Evolutionary conservation across 2,113 vertebrate species (phyloP), one percentile per base, ranked within the genome.

Genomic region (Centropus bengalensis): DNA sequence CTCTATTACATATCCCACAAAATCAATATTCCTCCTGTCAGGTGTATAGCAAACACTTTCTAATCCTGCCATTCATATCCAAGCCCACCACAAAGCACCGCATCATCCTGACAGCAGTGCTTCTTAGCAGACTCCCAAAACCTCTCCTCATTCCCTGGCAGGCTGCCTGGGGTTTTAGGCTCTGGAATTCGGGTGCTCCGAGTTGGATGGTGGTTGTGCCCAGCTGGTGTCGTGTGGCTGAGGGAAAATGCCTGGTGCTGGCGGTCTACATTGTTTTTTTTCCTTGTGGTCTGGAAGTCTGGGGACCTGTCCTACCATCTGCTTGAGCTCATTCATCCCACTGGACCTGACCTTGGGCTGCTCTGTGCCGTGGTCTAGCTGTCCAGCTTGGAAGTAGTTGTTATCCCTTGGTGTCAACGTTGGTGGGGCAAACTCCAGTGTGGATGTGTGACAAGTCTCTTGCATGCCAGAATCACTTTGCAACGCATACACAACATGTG

Each of bases 81-180:
- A 58, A 44, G 38, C 55, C 17, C 33, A 45, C 47, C 28, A 15
- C 28, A 32, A 85, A 71, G 59, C 58, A 54, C 22, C 5, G 1
- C 32, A 3, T 30, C 58, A 14, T 33, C n/a, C 59, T 51, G n/a
- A 19, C 40, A 45, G 80, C 55, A 36, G 10, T 1, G 0, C 52
- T 55, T 13, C 63, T 55, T 22, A 8, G 27, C n/a, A 4, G 22
- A 9, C 68, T 55, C 51, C 40, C 45, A 5, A 20, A 44, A 24
- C 16, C 22, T 33, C 56, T 55, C 17, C 20, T 14, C 9, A 0
- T 16, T 32, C 28, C 0, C 0, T 0, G 2, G 23, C 0, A 5
- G 12, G 40, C 30, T 33, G 7, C 19, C 47, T 30, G 56, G n/a
- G 5, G 0, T 7, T 30, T 42, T 73, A 74, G 68, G 13, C 56